Base-by-base conservation (phyloP, 2,888 invertebrate genomes). In the Chaetoderma sp. region DNA sequence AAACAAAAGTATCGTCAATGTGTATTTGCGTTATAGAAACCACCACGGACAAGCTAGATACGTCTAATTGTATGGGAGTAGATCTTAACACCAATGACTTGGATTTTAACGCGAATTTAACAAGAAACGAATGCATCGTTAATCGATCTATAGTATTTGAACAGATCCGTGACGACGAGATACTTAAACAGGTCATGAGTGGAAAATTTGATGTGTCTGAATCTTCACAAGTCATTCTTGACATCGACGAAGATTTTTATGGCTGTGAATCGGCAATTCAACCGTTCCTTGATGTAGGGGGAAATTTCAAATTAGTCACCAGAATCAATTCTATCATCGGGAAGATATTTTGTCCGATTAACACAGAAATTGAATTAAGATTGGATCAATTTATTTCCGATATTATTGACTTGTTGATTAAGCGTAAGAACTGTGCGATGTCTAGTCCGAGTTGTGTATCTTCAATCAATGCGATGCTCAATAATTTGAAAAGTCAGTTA, bases 241-340 rank as follows among this genome's bases (percentile, higher is more conserved):
- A 82, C 63, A 76, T 82, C 30, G 81, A 80, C 55, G 79, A 82
- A 57, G 80, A 82, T 67, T 80, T 67, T 60, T 79, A 72, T 54
- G 81, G 79, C 0, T 80, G 79, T 56, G 75, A 75, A 49, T 76
- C 76, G 47, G 77, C 76, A 27, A 67, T 74, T 6, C 60, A 71
- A 49, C 69, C 75, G 8, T 54, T 80, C 13, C 59, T 76, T 21
- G 65, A 73, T 18, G 60, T 65, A 0, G 75, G 75, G 4, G 45
- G 78, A 1, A 62, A 68, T 5, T 42, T 68, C 25, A 30, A 63
- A 18, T 60, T 55, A 5, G 54, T 78, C 0, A 55, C 70, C 4
- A 36, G 60, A 13, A 47, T 81, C 23, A 72, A 76, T 23, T 63
- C 64, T 32, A 52, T 74, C 1, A 56, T 79, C 8, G 42, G 62